Base-by-base conservation (phyloP, 2,888 invertebrate genomes). In the Sinelater perroti region DNA sequence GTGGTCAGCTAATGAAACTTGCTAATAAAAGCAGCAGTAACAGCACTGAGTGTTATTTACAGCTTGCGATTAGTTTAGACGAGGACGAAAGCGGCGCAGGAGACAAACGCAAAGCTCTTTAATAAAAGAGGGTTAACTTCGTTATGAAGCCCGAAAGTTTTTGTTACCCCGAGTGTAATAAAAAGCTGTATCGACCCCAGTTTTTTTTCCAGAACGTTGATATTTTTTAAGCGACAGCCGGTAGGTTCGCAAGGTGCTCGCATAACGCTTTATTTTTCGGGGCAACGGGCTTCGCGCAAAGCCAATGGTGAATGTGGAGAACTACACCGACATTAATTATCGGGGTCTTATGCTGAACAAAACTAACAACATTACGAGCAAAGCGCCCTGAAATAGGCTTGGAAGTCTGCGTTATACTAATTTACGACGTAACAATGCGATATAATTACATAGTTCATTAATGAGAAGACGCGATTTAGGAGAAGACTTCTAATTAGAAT, bases 121-220 rank as follows among this genome's bases (percentile, higher is more conserved):
- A 50, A 50, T 50, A 50, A 50, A 50, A 50, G 36, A 38, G 35
- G 36, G 49, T 49, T 49, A 49, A 49, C 49, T 49, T 36, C 24
- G 35, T 49, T 36, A 49, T 50, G 40, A 50, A 45, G 45, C 45
- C 45, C 45, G 16, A 45, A 45, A 45, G 45, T 45, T 45, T 45
- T 45, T 45, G 45, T 45, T 45, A 45, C 13, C 45, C 18, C 13
- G 45, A 31, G 30, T 16, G 31, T 31, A 45, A 45, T 45, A 45
- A 45, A 45, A 45, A 31, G 31, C 17, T 26, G 45, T 45, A 45
- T 45, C 30, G 45, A 45, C 30, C 45, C 45, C 10, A 38, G 44
- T 10, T 17, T 44, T 24, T 42, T 44, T 44, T 44, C 17, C 8
- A 16, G 28, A 11, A 45, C 28, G 45, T 18, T 45, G 18, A 30